Evolutionary conservation across 2,888 invertebrate genomes (phyloP).

Genomic region (Chelonus formosanus): DNA sequence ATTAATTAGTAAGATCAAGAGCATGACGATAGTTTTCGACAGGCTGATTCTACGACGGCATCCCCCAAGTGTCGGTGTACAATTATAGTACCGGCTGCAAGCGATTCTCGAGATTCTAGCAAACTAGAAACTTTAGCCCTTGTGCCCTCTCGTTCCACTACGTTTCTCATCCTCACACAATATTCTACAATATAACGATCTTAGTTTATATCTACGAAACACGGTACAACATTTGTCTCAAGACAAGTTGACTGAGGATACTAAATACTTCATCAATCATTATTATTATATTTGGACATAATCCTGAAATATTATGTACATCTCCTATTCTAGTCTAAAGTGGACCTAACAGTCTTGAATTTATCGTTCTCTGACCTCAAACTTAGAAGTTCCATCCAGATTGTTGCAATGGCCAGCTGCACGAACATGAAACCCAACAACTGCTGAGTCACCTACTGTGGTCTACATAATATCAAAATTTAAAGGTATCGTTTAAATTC

Average conservation of each 20-base stretch:
- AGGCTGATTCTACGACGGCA: constrained; percentile 15
- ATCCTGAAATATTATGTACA: too few species aligned
- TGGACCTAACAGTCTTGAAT: neutral
- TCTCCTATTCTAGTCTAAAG: too few species aligned
- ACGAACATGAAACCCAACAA: constrained; percentile 15
- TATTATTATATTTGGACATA: too few species aligned
- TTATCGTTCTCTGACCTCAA: constrained; percentile 11
- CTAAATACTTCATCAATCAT: neutral
- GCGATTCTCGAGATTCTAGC: constrained; percentile 15
- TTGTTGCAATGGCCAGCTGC: constrained; percentile 14
- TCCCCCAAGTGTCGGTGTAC: constrained; percentile 7
- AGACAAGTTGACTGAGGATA: neutral
- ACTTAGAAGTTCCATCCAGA: constrained; percentile 5
- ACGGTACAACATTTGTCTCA: neutral
- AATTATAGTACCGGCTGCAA: constrained; percentile 18
- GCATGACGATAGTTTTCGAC: constrained; percentile 10
- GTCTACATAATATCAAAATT: constrained; percentile 12
- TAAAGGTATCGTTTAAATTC: constrained; percentile 7
- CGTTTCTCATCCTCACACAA: constrained; percentile 14
- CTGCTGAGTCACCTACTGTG: constrained; percentile 9
- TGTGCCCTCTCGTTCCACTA: neutral
- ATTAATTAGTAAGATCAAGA: constrained; percentile 20
- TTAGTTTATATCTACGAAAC: constrained; percentile 10
- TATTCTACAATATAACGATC: constrained; percentile 17
- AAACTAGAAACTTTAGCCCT: constrained; percentile 20